Base-by-base conservation (phyloP, 2,113 vertebrate species). In the Sturnus vulgaris region DNA sequence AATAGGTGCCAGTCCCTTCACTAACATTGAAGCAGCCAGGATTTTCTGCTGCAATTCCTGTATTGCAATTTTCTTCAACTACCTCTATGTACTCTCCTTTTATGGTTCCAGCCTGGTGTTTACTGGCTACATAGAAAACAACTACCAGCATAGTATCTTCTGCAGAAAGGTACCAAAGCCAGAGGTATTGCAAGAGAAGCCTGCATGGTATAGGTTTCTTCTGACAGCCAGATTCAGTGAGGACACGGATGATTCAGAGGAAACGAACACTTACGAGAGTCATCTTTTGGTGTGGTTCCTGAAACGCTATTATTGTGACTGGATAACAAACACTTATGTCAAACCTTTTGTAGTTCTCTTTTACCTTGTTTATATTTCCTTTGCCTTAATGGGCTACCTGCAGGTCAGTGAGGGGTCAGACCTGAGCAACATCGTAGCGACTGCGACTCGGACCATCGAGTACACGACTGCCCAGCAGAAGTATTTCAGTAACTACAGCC, bases 321-420 rank as follows among this genome's bases (percentile, higher is more conserved):
- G 99, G 99, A 99, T 99, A 98, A 99, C 99, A 90, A 99, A 99
- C 97, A 99, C 99, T 68, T 99, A 99, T 0, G 99, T 99, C 94
- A 99, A 99, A 96, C 99, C 99, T 97, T 99, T 99, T 97, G 99
- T 99, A 97, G 99, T 99, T 95, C 99, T 99, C 97, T 99, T 99
- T 97, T 99, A 99, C 96, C 98, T 99, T 97, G 98, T 99, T 97
- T 99, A 99, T 98, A 99, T 99, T 98, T 99, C 99, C 94, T 99
- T 99, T 98, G 99, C 99, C 96, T 98, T 99, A 98, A 99, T 99
- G 99, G 99, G 99, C 96, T 99, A 99, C 97, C 97, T 99, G 93
- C 99, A 99, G 99, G 99, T 99, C 96, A 99, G 98, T 84, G 99
- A 99, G 98, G 99, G 99, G 73, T 99, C 99, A 55, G 99, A 99